Base-by-base conservation (phyloP, 1,140 invertebrate genomes). In the Mya arenaria region DNA sequence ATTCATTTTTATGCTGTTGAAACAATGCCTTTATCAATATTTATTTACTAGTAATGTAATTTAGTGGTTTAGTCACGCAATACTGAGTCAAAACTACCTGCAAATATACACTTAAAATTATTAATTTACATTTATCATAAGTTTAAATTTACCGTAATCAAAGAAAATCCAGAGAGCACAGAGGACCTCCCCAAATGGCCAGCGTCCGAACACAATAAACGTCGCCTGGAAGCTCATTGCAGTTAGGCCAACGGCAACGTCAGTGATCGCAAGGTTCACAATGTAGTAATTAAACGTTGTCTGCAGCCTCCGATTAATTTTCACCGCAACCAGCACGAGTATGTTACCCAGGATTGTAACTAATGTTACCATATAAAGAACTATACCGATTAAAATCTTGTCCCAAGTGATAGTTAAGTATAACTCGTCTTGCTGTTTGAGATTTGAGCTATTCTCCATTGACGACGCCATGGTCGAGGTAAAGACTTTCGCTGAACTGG, bases 121-220 rank as follows among this genome's bases (percentile, higher is more conserved):
- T n/a, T n/a, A n/a, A n/a, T n/a, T n/a, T n/a, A n/a, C n/a, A n/a
- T n/a, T n/a, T n/a, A n/a, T n/a, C n/a, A n/a, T n/a, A n/a, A n/a
- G n/a, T n/a, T n/a, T n/a, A n/a, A n/a, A n/a, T n/a, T 62, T 62
- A 62, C 58, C 58, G 68, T 71, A 71, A 48, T 48, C 44, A 48
- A 52, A 56, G 34, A 73, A 73, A 34, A 93, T 89, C 92, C 92
- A 93, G 23, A 92, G 83, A 8, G 85, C 86, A 80, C 92, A 93
- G 66, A 92, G 80, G 60, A 90, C 82, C 44, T 85, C 56, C 17
- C 88, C 89, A 78, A 91, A 90, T 1, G 90, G 90, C 90, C 90
- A 90, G 65, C 89, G 88, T 19, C 89, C 89, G 3, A 90, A 66
- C 0, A 88, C 79, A 25, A 83, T 86, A 37, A 90, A 84, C 37